These are phyloP conservation scores for Malthinus flaveolus DNA, from an alignment of 2,888 invertebrate genomes.

Conservation along the genomic window DNA sequence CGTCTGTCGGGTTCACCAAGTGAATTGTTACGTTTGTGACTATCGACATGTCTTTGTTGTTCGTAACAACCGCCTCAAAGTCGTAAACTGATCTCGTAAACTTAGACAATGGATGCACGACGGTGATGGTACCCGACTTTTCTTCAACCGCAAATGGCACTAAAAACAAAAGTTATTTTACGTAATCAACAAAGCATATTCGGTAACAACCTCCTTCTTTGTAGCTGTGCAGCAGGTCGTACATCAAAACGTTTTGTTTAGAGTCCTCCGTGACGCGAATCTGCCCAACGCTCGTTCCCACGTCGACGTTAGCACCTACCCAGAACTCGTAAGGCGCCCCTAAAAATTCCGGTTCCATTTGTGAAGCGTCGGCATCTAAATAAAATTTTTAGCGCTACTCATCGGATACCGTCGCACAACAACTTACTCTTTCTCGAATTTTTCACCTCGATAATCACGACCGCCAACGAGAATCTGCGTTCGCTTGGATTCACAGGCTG, in stretches of 20 bases:
- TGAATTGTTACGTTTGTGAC: slow-evolving; percentile 84
- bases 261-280: slow-evolving; percentile 75
- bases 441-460: slow-evolving; percentile 79
- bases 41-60: slow-evolving; percentile 66
- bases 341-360: slow-evolving; percentile 68
- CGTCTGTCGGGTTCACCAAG: slow-evolving; percentile 76
- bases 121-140: slow-evolving; percentile 83
- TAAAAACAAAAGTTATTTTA: slow-evolving; percentile 48
- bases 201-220: slow-evolving; percentile 71
- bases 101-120: slow-evolving; percentile 73
- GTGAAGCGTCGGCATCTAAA: slow-evolving; percentile 49
- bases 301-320: slow-evolving; percentile 83
- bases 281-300: slow-evolving; percentile 86
- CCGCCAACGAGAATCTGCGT: slow-evolving; percentile 77
- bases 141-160: slow-evolving; percentile 94
- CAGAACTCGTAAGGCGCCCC: slow-evolving; percentile 89
- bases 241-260: slow-evolving; percentile 67
- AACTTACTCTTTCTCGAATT: slow-evolving; percentile 52
- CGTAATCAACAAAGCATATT: background rate
- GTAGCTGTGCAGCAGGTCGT: slow-evolving; percentile 82
- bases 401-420: background rate
- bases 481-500: slow-evolving; percentile 83
- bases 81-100: slow-evolving; percentile 72
- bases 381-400: background rate
- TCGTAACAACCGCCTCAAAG: slow-evolving; percentile 80